Base-by-base conservation (phyloP, 2,888 invertebrate species). In the Dysmachus trigonus region DNA sequence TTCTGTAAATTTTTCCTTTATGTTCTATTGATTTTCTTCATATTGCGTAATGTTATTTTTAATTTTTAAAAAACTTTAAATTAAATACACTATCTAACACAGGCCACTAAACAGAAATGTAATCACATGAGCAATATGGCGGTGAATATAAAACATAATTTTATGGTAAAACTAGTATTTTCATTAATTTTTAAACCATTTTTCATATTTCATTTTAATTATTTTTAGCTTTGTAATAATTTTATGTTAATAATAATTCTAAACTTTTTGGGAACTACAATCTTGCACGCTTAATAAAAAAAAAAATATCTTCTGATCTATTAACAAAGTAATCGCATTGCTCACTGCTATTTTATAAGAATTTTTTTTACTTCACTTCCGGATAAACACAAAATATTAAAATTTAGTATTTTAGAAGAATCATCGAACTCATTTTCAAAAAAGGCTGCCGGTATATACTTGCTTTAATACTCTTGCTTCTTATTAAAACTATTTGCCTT, bases 51-150 rank as follows among this genome's bases (percentile, higher is more conserved):
- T 82, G n/a, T 62, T 62, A 62, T 18, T 82, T 81, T 81, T 41
- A 82, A 22, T 82, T 82, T 47, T n/a, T n/a, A n/a, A 7, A 8
- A 33, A 35, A 82, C 35, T 62, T n/a, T 82, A 82, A 31, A 31
- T 31, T 35, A n/a, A n/a, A n/a, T 31, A 82, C 81, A 82, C 81
- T 33, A 82, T 41, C 33, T 35, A 79, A 82, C 81, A 82, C 62
- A 47, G 62, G 47, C 62, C 53, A 76, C 53, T 53, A 33, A 35
- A 85, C 85, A 76, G 85, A 85, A 76, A 85, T 85, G 53, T 74
- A 51, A 76, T 53, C 76, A 76, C 74, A 85, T 85, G 91, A 92
- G 92, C 92, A 92, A 92, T 92, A 92, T 92, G 92, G 92, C 92
- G 92, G 92, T 92, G 91, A 91, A 89, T 91, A 90, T 91, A 22